Base-by-base conservation (phyloP, 2,113 vertebrate genomes). In the Syrmaticus mikado region DNA sequence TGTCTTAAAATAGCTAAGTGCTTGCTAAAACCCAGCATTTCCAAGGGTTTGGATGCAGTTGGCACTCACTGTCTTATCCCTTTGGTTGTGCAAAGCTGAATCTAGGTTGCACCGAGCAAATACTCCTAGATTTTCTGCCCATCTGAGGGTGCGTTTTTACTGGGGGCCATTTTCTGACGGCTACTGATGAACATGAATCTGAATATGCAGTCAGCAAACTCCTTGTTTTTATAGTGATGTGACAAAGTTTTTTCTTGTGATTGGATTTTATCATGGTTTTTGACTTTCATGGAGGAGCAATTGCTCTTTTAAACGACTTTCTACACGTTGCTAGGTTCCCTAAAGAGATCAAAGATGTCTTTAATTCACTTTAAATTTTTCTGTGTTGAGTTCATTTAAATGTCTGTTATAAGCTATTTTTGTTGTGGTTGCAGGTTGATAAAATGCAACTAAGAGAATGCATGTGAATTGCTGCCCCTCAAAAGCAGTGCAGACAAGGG, bases 331-430 rank as follows among this genome's bases (percentile, higher is more conserved):
- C 82, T 91, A 70, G 64, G 57, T 87, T 94, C 72, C 85, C 83
- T 53, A 66, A 75, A 88, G 93, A 91, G 78, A 94, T 93, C 81
- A 81, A 76, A 83, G 68, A 50, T 66, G 22, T 36, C 93, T 97
- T 94, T 78, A 96, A 93, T 94, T 96, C 91, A 91, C 94, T 95
- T 95, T 81, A 88, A 87, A 72, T 87, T 80, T 60, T 78, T 84
- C 90, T 80, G 17, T 21, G 53, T 89, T 82, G 82, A 87, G 76
- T 93, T 91, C 90, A 88, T 88, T 66, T 65, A 96, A 85, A 95
- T 70, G 90, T 94, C 65, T 94, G 78, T 91, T 91, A 96, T 95
- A 96, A 96, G 96, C 93, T 97, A 96, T 96, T 94, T 91, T 79
- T 89, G 75, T 88, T 38, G 76, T 65, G 90, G 93, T 90, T 95